These are phyloP conservation scores for Halocaridina rubra DNA, from an alignment of 2,888 invertebrate genomes.

Conservation along the genomic window DNA sequence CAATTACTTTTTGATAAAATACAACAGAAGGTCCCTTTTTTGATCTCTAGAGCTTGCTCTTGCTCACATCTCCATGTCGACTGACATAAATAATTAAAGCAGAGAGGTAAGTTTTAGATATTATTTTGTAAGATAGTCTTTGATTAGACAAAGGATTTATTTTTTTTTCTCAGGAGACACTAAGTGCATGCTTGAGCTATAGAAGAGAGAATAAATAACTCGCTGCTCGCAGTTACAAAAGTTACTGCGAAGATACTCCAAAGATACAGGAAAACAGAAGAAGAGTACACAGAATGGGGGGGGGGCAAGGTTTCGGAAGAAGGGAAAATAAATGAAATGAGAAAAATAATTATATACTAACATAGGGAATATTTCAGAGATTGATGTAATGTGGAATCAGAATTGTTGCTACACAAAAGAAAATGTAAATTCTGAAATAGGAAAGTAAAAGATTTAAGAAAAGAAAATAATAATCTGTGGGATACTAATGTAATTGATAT, in stretches of 20 bases:
- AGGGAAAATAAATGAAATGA: not conserved
- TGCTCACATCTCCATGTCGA: not conserved
- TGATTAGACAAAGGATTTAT: not conserved
- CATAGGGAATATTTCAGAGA: not conserved
- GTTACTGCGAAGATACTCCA: not conserved
- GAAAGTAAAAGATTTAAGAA: too few species aligned
- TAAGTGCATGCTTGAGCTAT: not conserved
- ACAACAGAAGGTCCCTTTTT: too few species aligned
- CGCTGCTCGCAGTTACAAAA: not conserved
- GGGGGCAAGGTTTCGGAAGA: not conserved
- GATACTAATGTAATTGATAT: too few species aligned
- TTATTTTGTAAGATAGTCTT: not conserved
- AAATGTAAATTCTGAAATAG: too few species aligned
- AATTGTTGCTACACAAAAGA: too few species aligned
- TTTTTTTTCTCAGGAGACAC: not conserved
- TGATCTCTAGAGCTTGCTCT: too few species aligned
- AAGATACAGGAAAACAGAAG: not conserved
- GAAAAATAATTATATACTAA: not conserved
- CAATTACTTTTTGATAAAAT: too few species aligned
- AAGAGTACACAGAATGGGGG: not conserved
- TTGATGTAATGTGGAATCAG: too few species aligned
- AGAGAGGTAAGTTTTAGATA: not conserved
- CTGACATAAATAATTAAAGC: slow-evolving; percentile 42
- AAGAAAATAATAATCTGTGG: too few species aligned
- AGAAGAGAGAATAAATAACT: not conserved